phyloP scores from a whole-genome alignment of 2,113 vertebrate species.

The Toxostoma redivivum region DNA sequence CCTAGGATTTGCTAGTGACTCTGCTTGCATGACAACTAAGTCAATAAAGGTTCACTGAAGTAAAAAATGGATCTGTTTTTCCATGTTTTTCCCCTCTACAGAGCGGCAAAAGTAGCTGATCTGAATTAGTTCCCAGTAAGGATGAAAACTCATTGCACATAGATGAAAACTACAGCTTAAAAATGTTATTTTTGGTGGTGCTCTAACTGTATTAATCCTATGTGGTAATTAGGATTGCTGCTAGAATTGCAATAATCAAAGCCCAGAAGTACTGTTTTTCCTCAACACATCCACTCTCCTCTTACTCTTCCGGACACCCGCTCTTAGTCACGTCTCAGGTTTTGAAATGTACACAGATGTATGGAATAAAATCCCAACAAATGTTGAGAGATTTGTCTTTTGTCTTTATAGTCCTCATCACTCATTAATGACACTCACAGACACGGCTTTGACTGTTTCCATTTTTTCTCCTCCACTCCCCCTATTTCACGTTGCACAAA shows the following conservation, averaged over 20 bases:
- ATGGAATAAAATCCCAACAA: slow-evolving; percentile 50
- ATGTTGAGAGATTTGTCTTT: slow-evolving; percentile 39
- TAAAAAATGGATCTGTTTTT: not conserved
- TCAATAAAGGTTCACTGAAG: not conserved
- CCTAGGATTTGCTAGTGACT: not conserved
- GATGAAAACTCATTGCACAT: not conserved
- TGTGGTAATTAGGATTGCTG: not conserved
- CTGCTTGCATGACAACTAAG: not conserved
- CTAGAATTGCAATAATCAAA: not conserved
- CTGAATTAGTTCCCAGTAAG: not conserved
- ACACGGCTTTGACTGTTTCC: slow-evolving; percentile 42
- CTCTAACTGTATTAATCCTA: not conserved
- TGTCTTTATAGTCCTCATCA: slow-evolving; percentile 62
- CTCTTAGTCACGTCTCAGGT: slow-evolving; percentile 10
- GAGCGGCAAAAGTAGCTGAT: not conserved
- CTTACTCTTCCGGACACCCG: not conserved
- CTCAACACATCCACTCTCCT: not conserved
- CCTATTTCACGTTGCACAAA: slow-evolving; percentile 57
- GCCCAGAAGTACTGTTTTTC: not conserved
- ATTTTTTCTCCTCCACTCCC: slow-evolving; percentile 23
- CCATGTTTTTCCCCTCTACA: not conserved
- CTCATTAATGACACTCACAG: slow-evolving; percentile 63
- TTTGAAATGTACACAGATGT: slow-evolving; percentile 49
- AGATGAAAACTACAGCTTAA: not conserved
- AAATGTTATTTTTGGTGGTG: not conserved